Conservation (phyloP, 2,113 vertebrate genomes). For the Lepus timidus region DNA sequence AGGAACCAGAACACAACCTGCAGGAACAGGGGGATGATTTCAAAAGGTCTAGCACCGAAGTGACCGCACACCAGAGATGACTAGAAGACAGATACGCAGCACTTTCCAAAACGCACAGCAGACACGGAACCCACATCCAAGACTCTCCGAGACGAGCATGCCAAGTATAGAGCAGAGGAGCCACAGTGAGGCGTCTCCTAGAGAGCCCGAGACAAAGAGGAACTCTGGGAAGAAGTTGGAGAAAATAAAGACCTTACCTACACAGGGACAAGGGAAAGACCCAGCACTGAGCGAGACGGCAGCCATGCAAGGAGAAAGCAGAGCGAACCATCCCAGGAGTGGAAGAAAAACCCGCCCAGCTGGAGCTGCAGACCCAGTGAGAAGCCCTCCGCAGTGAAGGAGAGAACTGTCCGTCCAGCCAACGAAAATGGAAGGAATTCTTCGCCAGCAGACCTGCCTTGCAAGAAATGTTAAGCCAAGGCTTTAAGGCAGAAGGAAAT, state of each 20-base stretch:
- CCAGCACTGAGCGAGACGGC: background rate
- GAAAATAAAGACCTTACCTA: background rate
- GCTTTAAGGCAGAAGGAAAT: background rate
- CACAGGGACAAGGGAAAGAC: background rate
- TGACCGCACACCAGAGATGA: background rate
- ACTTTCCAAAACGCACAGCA: background rate
- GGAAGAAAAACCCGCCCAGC: background rate
- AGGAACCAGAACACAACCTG: background rate
- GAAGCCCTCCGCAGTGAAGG: background rate
- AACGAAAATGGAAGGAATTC: background rate
- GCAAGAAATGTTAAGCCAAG: background rate
- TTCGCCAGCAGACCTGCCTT: background rate
- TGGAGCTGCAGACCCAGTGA: background rate
- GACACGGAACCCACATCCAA: background rate
- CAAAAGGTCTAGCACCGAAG: background rate
- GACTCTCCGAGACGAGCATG: background rate
- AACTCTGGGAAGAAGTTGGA: background rate
- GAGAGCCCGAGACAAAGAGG: background rate
- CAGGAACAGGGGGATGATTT: background rate
- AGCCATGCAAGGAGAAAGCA: background rate
- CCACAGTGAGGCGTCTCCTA: background rate
- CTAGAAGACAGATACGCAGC: background rate
- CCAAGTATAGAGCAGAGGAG: background rate
- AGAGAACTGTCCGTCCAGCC: background rate
- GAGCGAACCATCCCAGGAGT: background rate